These are phyloP conservation scores for Eupeodes luniger DNA, from an alignment of 2,888 invertebrate genomes.

Conservation along the genomic window DNA sequence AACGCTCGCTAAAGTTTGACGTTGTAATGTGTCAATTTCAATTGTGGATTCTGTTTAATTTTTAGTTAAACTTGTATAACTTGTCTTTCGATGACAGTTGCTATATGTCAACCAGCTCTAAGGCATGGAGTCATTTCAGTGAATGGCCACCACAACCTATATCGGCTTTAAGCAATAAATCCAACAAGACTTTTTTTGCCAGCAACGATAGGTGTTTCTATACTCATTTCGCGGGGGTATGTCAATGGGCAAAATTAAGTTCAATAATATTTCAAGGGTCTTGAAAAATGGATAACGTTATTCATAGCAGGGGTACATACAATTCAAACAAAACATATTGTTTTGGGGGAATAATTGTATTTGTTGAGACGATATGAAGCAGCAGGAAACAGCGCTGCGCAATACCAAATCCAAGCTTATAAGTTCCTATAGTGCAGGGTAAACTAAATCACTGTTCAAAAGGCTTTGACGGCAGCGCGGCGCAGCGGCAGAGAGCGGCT, in stretches of 20 bases:
- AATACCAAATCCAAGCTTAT: neutral
- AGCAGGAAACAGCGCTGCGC: constrained; percentile 44
- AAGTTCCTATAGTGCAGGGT: constrained; percentile 33
- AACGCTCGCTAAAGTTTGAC: constrained; percentile 62
- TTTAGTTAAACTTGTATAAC: constrained; percentile 70
- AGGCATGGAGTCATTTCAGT: constrained; percentile 10
- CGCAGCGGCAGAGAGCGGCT: constrained; percentile 8
- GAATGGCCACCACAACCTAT: constrained; percentile 14
- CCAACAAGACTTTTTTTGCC: neutral
- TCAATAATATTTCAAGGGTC: constrained; percentile 60
- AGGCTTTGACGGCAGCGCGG: neutral
- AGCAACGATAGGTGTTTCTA: constrained; percentile 19
- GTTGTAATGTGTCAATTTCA: constrained; percentile 75
- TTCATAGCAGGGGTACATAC: neutral
- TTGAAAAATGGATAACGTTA: constrained; percentile 39
- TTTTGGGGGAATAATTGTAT: constrained; percentile 53
- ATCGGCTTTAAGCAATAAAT: constrained; percentile 30
- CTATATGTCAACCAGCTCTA: constrained; percentile 47
- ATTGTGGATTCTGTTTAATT: constrained; percentile 72
- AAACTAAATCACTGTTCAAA: constrained; percentile 55
- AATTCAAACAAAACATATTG: constrained; percentile 40
- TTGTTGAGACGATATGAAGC: constrained; percentile 19
- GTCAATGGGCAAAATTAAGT: constrained; percentile 28
- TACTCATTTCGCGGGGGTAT: neutral
- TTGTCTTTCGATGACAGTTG: constrained; percentile 71